Conservation (phyloP, 2,888 invertebrate genomes). For the Papilio gigon region DNA sequence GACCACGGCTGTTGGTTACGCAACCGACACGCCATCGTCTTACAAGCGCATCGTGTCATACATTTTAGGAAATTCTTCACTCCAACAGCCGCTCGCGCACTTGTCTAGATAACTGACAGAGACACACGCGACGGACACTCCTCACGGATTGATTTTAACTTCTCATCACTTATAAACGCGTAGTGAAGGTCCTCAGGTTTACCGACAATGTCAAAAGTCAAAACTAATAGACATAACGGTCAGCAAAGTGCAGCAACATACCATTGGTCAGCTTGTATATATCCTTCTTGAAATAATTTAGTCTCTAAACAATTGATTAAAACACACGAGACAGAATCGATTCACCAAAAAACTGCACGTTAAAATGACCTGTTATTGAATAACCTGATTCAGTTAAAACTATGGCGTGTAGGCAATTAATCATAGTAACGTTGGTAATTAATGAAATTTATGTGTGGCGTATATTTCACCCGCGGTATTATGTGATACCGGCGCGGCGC, state of each 20-base stretch:
- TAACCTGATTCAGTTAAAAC: slow-evolving; percentile 70
- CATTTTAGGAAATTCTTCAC: slow-evolving; percentile 25
- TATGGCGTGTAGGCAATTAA: slow-evolving; percentile 67
- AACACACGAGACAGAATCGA: slow-evolving; percentile 24
- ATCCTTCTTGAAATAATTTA: not conserved
- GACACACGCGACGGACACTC: not conserved
- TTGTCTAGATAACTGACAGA: not conserved
- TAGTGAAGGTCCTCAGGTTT: not conserved
- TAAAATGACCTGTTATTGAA: slow-evolving; percentile 58
- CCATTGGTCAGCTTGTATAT: too few species aligned
- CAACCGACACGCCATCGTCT: slow-evolving; percentile 56
- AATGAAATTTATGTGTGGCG: slow-evolving; percentile 75
- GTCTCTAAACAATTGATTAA: not conserved
- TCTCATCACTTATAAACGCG: not conserved
- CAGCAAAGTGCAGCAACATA: too few species aligned
- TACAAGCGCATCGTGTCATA: slow-evolving; percentile 38
- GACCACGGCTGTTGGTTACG: slow-evolving; percentile 63
- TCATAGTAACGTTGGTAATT: slow-evolving; percentile 72
- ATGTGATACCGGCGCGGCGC: slow-evolving; percentile 59
- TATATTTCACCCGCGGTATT: slow-evolving; percentile 66
- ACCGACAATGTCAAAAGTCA: not conserved
- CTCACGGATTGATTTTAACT: not conserved
- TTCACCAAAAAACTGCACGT: slow-evolving; percentile 42
- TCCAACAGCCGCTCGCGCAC: not conserved
- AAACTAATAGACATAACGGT: not conserved